A percentile compares a stretch with the other conserved stretches of the same genome.
Conservation (phyloP, 2,888 invertebrate species). For the Lomographa bimaculata region DNA sequence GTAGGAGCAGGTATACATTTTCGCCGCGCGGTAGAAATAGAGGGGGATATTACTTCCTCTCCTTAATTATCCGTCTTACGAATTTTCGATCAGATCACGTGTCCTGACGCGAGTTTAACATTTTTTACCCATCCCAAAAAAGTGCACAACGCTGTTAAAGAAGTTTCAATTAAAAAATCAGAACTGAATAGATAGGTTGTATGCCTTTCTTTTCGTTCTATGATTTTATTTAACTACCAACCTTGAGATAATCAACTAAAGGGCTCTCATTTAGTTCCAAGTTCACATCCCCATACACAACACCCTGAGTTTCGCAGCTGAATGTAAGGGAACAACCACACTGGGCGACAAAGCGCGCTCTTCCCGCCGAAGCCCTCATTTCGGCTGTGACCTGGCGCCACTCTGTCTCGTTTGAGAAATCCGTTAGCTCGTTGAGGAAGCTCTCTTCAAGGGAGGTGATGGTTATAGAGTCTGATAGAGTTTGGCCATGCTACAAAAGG, state of each 20-base stretch:
- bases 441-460: constrained; percentile 59
- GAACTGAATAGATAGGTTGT: too few species aligned
- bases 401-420: constrained; percentile 58
- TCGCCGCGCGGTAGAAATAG: too few species aligned
- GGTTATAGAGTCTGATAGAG: constrained; percentile 47
- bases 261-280: constrained; percentile 50
- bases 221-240: too few species aligned
- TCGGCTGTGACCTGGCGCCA: constrained; percentile 44
- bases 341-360: constrained; percentile 50
- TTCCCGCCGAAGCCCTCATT: constrained; percentile 43
- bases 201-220: too few species aligned
- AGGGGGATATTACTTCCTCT: too few species aligned
- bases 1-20: too few species aligned
- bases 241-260: constrained; percentile 37
- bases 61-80: too few species aligned
- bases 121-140: too few species aligned
- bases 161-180: too few species aligned
- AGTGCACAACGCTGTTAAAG: too few species aligned
- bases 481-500: constrained; percentile 49
- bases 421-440: constrained; percentile 57
- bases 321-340: constrained; percentile 52
- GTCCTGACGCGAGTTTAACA: too few species aligned
- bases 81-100: too few species aligned
- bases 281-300: constrained; percentile 49
- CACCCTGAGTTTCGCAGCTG: constrained; percentile 45